A percentile compares a stretch with the other conserved stretches of the same genome.
phyloP scores from a whole-genome alignment of 2,797 vertebrate genomes.

The Rallus crepitans region DNA sequence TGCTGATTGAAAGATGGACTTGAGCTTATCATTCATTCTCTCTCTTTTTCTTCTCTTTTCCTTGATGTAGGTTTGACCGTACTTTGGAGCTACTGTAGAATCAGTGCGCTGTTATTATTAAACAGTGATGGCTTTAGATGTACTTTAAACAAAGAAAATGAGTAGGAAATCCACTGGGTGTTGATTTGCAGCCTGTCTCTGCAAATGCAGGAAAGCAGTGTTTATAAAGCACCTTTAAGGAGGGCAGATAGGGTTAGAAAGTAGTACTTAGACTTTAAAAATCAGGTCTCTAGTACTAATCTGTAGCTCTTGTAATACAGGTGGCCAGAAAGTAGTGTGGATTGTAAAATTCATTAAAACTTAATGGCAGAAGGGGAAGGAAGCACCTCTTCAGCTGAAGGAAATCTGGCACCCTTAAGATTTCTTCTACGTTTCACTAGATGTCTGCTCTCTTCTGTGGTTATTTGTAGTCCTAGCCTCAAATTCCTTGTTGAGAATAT shows the following conservation, averaged over 20 bases:
- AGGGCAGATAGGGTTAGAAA: neutral
- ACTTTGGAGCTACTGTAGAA: neutral
- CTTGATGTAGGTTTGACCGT: neutral
- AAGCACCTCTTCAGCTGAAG: neutral
- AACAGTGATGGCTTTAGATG: conserved; percentile 3
- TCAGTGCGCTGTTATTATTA: neutral
- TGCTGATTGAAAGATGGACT: neutral
- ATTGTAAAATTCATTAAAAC: neutral
- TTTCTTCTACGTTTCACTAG: neutral
- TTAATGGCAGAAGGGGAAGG: neutral
- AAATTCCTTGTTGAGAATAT: neutral
- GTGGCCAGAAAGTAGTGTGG: neutral
- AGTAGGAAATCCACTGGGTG: neutral
- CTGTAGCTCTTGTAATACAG: neutral
- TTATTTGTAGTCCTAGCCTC: neutral
- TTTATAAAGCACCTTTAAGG: neutral
- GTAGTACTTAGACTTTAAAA: neutral
- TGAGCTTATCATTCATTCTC: neutral
- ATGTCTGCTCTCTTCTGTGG: neutral
- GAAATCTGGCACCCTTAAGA: neutral
- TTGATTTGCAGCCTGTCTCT: neutral
- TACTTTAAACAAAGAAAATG: conserved; percentile 48
- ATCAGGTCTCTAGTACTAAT: neutral
- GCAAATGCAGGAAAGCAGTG: neutral
- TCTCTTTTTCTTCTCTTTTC: neutral